Percentiles rank a stretch among this genome's conserved stretches.
Evolutionary conservation across 2,888 invertebrate species (phyloP).

Genomic region (Leucophenga maculata): DNA sequence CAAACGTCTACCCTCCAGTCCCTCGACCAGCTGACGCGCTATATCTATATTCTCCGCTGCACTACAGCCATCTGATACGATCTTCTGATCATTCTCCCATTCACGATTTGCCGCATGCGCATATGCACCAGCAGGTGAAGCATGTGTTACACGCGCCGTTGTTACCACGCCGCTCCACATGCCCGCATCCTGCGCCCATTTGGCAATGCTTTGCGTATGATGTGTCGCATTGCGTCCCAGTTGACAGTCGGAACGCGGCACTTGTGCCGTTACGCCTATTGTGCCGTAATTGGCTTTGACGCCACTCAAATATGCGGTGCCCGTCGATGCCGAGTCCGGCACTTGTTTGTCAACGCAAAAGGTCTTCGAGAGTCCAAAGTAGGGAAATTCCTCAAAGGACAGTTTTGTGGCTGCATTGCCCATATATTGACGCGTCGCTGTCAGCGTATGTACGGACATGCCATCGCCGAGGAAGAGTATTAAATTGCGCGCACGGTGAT

Average conservation of each 20-base stretch:
- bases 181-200: constrained; percentile 79
- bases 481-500: constrained; percentile 74
- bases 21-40: constrained; percentile 79
- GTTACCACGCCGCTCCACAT: constrained; percentile 81
- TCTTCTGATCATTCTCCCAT: constrained; percentile 80
- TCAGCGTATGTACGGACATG: constrained; percentile 79
- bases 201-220: constrained; percentile 78
- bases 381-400: constrained; percentile 77
- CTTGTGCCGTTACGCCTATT: constrained; percentile 80
- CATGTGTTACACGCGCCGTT: constrained; percentile 84
- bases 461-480: constrained; percentile 82
- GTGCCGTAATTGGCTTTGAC: constrained; percentile 83
- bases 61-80: constrained; percentile 69
- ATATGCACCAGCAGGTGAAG: constrained; percentile 82
- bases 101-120: constrained; percentile 79
- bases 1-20: constrained; percentile 78
- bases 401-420: constrained; percentile 76
- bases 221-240: constrained; percentile 75
- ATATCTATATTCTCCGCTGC: constrained; percentile 78
- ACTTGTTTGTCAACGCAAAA: constrained; percentile 83
- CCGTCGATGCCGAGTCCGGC: constrained; percentile 85
- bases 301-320: constrained; percentile 83
- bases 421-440: constrained; percentile 76
- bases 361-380: constrained; percentile 74
- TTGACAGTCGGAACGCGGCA: constrained; percentile 77